phyloP scores from a whole-genome alignment of 2,113 vertebrate species.

The Salvelinus fontinalis region DNA sequence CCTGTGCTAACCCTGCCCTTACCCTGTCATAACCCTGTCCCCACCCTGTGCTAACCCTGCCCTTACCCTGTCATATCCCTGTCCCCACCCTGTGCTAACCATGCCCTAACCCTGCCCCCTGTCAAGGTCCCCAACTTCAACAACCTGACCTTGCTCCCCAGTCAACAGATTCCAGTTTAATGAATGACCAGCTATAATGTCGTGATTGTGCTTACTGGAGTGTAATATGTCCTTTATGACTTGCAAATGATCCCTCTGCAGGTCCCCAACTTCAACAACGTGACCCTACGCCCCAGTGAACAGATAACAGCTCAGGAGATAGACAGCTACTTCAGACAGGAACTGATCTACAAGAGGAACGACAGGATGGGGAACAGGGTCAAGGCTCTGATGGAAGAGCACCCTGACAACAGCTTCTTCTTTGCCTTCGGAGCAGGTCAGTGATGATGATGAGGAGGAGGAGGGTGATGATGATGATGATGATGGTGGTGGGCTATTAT shows the following conservation, averaged over 20 bases:
- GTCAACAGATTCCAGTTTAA: too few species aligned
- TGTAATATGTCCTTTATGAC: too few species aligned
- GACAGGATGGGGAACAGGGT: constrained; percentile 84
- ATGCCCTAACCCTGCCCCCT: too few species aligned
- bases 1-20: too few species aligned
- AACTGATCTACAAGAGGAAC: constrained; percentile 89
- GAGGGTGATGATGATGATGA: constrained; percentile 32
- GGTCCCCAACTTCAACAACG: constrained; percentile 87
- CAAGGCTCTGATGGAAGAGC: constrained; percentile 79
- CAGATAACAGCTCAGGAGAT: constrained; percentile 84
- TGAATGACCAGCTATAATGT: too few species aligned
- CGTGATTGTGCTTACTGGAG: too few species aligned
- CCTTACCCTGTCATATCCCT: too few species aligned
- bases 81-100: too few species aligned
- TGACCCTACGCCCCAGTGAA: constrained; percentile 80
- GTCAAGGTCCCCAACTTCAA: too few species aligned
- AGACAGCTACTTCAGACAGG: constrained; percentile 84
- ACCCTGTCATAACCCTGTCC: too few species aligned
- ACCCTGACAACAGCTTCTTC: constrained; percentile 87
- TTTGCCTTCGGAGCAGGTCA: constrained; percentile 90
- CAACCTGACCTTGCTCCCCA: too few species aligned
- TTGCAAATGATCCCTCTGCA: constrained; percentile 32
- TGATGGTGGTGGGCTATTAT: too few species aligned
- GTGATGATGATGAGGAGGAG: constrained; percentile 33
- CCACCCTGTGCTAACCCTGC: rapidly evolving